Base-by-base conservation (phyloP, 2,888 invertebrate species). In the Orthonychiurus folsomi region DNA sequence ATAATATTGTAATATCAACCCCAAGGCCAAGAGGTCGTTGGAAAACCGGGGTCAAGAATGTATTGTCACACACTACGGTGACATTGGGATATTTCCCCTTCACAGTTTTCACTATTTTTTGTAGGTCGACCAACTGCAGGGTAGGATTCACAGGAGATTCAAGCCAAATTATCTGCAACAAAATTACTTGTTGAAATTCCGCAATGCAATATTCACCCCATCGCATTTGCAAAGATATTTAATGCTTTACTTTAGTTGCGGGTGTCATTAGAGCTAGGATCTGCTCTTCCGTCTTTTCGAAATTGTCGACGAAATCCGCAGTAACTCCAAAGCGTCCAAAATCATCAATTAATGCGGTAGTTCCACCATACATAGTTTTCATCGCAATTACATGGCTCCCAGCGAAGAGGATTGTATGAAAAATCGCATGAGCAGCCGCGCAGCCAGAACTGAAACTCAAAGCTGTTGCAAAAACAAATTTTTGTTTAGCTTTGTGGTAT, bases 111-210 rank as follows among this genome's bases (percentile, higher is more conserved):
- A 76, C 73, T n/a, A 81, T 76, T 1, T 75, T 78, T 27, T 74
- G 74, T 62, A 84, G 81, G 74, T 83, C 83, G 37, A 80, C 79
- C 37, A 84, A 73, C 68, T 80, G 79, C 74, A 84, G 74, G 20
- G 80, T 78, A n/a, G 83, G 84, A 74, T 84, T 84, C 5, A 83
- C 81, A 1, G 83, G 83, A 0, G 81, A 80, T 74, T 84, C 83
- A 58, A 83, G 75, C 83, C 83, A 84, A 25, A 84, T 77, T 77
- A 84, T 63, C 71, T 68, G 61, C 25, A 55, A 20, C 21, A 21
- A 28, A 61, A 27, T 9, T 59, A 18, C 15, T 59, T 59, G 5
- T 18, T 23, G 3, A 25, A 24, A 20, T 20, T 25, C 3, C 18
- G 21, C 24, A 37, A 23, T 37, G 47, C 21, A 18, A 52, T n/a